Evolutionary conservation across 2,888 invertebrate genomes (phyloP), one percentile per base, ranked within the genome.

Genomic region (Mantis religiosa): DNA sequence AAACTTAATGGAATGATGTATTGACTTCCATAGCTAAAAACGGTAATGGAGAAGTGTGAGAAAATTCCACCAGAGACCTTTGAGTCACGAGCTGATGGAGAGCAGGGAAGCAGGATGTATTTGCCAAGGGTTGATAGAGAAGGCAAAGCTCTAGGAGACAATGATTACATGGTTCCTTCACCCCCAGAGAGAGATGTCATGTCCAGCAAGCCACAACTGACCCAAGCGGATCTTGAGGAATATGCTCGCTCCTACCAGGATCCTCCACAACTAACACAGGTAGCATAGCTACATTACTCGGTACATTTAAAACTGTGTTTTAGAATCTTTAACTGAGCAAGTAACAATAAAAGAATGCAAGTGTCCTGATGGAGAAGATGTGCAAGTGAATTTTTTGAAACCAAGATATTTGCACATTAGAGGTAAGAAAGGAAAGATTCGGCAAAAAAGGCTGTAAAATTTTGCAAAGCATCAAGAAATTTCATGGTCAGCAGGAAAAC

Each of bases 201-300:
- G 83, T 34, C 88, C 41, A 88, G 90, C 34, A 89, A 90, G 86
- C 90, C 90, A 25, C 90, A 89, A 34, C 93, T 95, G 90, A 96
- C 95, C 84, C 95, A 96, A 92, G 95, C 96, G 87, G 96, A 96
- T 91, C 94, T 96, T 90, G 96, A 96, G 92, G 95, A 96, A 91
- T 96, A 96, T 92, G 95, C 95, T 91, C 94, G 95, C 90, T 95
- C 95, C 90, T 96, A 95, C 92, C 95, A 95, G 92, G 92, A 93
- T 91, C 92, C 93, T 91, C 92, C 93, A 91, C 86, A 86, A 47
- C 91, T 94, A 91, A 90, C 91, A 89, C 89, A 87, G 30, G 87
- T 87, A n/a, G 20, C n/a, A 41, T 41, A 41, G 41, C 41, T 41
- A 41, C 41, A 41, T 41, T 12, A 41, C 12, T 41, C 41, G 6